phyloP scores from a whole-genome alignment of 2,888 invertebrate genomes.

The Enchytraeus crypticus region DNA sequence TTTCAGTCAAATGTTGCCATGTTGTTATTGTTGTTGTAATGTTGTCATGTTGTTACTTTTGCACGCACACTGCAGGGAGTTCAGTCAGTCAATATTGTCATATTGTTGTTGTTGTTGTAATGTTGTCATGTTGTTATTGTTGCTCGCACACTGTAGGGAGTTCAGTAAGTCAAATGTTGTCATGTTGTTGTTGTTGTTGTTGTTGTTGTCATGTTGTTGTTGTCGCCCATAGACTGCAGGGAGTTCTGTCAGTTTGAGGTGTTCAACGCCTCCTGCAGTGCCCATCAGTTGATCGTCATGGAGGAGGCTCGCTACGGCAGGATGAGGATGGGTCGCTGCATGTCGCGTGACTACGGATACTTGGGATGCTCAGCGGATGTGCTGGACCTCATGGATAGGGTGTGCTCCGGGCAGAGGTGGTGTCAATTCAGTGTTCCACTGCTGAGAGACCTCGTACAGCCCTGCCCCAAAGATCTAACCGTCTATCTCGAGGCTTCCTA shows the following conservation, averaged over 20 bases:
- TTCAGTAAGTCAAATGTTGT: no score
- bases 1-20: no score
- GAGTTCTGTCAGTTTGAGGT: constrained; percentile 11
- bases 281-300: constrained; percentile 10
- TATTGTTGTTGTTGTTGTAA: no score
- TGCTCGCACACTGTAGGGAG: no score
- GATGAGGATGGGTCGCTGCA: constrained; percentile 7
- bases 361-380: constrained; percentile 10
- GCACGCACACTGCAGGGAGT: no score
- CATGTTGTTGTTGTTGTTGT: no score
- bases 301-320: constrained; percentile 10
- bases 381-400: constrained; percentile 6
- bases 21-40: no score
- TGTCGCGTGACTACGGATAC: constrained; percentile 9
- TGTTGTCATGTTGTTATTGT: no score
- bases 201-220: no score
- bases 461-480: constrained; percentile 18
- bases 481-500: constrained; percentile 18
- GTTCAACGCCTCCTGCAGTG: constrained; percentile 7
- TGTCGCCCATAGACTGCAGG: no score
- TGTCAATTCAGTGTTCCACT: constrained; percentile 7
- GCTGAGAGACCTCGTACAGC: constrained; percentile 10
- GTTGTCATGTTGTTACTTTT: no score
- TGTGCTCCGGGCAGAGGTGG: constrained; percentile 3
- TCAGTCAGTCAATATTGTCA: no score